phyloP scores from a whole-genome alignment of 2,888 invertebrate genomes.

The Rhaphigaster nebulosa region DNA sequence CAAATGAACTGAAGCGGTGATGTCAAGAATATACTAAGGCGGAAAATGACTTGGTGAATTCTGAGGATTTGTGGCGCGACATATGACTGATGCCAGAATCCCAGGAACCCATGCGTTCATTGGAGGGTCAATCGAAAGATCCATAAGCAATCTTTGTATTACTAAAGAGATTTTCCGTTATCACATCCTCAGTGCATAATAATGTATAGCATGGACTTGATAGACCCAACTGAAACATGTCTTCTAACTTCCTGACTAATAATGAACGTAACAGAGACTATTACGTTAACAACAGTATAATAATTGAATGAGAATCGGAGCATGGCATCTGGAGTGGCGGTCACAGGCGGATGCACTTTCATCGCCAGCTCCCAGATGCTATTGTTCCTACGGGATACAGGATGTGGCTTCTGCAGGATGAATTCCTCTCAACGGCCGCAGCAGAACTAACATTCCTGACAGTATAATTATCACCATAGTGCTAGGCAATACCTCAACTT shows the following conservation, averaged over 20 bases:
- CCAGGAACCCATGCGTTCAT: too few species aligned
- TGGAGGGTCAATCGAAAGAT: background rate
- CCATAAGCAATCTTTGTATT: background rate
- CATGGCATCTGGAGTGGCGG: conserved; percentile 17
- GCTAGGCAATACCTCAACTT: too few species aligned
- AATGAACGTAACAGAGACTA: background rate
- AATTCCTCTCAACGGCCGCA: background rate
- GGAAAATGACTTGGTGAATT: too few species aligned
- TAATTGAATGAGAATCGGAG: conserved; percentile 34
- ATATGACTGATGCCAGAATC: too few species aligned
- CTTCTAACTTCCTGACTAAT: background rate
- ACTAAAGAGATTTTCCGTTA: background rate
- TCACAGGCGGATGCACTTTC: background rate
- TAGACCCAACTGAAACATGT: background rate
- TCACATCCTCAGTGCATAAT: background rate
- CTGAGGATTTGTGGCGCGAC: too few species aligned
- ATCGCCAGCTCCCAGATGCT: background rate
- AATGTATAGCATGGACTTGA: background rate
- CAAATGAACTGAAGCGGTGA: too few species aligned
- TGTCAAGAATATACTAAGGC: too few species aligned
- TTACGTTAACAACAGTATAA: conserved; percentile 14
- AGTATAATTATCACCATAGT: background rate
- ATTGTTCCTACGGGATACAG: background rate
- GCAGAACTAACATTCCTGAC: background rate
- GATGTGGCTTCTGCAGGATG: conserved; percentile 6